Conservation (phyloP, 2,113 vertebrate species). For the Nipponia nippon region DNA sequence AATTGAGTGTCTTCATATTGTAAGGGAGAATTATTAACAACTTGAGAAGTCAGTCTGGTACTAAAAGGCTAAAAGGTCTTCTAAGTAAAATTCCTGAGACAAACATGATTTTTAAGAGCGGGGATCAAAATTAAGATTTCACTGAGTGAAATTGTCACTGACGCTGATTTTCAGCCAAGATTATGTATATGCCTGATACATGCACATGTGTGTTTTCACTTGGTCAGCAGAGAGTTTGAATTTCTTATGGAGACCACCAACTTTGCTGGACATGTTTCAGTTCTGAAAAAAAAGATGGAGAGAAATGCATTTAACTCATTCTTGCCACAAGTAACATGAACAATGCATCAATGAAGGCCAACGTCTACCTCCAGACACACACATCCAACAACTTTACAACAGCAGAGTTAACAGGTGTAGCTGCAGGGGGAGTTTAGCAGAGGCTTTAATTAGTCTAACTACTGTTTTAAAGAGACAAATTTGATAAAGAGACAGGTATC, state of each 20-base stretch:
- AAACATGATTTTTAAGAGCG: conserved; percentile 1
- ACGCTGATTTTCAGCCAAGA: conserved; percentile 46
- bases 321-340: not conserved
- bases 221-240: conserved; percentile 65
- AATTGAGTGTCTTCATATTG: not conserved
- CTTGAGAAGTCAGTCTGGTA: not conserved
- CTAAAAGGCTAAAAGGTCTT: not conserved
- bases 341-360: not conserved
- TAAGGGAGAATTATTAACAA: not conserved
- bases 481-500: not conserved
- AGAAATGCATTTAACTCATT: conserved; percentile 53
- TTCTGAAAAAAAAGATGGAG: not conserved
- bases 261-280: conserved; percentile 63
- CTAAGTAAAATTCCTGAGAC: conserved; percentile 11
- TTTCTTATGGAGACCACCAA: conserved; percentile 67
- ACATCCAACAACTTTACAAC: not conserved
- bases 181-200: conserved; percentile 51
- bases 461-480: not conserved
- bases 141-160: conserved; percentile 61
- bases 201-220: conserved; percentile 67
- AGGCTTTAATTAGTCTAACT: not conserved
- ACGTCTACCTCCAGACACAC: not conserved
- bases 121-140: conserved; percentile 48
- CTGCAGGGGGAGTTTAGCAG: not conserved
- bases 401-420: not conserved